Base-by-base conservation (phyloP, 2,888 invertebrate genomes). In the Epinotia ramella region DNA sequence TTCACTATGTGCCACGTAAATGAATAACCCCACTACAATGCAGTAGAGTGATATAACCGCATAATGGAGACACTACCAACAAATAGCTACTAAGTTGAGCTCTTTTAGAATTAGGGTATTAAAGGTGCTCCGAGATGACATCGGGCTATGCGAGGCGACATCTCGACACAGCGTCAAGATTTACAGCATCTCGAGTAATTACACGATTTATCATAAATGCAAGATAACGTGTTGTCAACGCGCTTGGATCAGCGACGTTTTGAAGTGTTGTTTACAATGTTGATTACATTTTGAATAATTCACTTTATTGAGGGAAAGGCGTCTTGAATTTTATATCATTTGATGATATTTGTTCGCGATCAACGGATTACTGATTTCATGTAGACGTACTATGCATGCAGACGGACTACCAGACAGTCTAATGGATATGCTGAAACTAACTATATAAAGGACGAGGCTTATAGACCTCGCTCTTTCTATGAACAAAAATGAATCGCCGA, bases 151-250 rank as follows among this genome's bases (percentile, higher is more conserved):
- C 33, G 44, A 44, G 59, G 44, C 18, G 68, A 68, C 68, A 59
- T 68, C 68, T 68, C 68, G 59, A 68, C 44, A 59, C 44, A 59
- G 59, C 68, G 40, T 33, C 28, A 40, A 59, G 68, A 68, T 68
- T 68, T 68, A 68, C 68, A 40, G 68, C 68, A 44, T 57, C 59
- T 44, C 68, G 18, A 57, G 40, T 68, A 68, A 68, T 68, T 68
- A 68, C 59, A 57, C 44, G 59, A 44, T 68, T 59, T 68, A 68
- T 59, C 59, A 59, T 68, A 68, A 59, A 68, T 68, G 68, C 68
- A 57, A 68, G 68, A 68, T 68, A 68, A 68, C 44, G 68, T 40
- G 57, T 59, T 59, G 68, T 68, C 68, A 57, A 68, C 68, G 68
- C 66, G 28, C 40, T 44, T 40, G 68, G 68, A 68, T 68, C 59